Percentiles rank a stretch among this genome's conserved stretches.
Conservation (phyloP, 1,140 invertebrate species). For the Drosophila tani region DNA sequence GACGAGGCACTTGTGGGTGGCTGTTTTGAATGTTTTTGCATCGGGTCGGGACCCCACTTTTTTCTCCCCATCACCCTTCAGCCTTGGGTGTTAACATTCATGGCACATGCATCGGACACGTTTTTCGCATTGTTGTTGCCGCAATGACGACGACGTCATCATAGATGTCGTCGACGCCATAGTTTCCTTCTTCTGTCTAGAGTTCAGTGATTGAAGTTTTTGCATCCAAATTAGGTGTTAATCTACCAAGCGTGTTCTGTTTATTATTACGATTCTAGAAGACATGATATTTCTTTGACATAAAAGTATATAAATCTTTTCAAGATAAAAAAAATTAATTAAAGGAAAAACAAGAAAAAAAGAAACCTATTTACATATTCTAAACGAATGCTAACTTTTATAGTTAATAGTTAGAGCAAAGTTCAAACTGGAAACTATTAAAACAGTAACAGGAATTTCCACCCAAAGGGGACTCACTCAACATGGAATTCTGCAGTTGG, state of each 20-base stretch:
- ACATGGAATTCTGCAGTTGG: background rate
- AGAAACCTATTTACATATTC: no score
- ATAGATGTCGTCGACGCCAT: conserved; percentile 13
- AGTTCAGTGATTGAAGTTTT: conserved; percentile 41
- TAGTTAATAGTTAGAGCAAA: no score
- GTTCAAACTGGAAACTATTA: no score
- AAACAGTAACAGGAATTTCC: background rate
- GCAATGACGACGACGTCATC: conserved; percentile 21
- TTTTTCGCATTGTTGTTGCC: conserved; percentile 43
- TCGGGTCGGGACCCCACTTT: background rate
- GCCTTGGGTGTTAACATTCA: conserved; percentile 45
- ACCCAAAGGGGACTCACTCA: background rate
- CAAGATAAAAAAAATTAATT: no score
- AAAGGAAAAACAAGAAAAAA: no score
- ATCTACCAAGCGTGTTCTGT: background rate
- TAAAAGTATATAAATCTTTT: no score
- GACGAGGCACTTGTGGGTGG: background rate
- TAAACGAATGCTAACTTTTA: no score
- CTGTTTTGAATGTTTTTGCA: conserved; percentile 10
- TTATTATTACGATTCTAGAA: no score
- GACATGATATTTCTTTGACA: no score
- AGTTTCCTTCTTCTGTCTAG: conserved; percentile 9
- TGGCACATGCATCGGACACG: conserved; percentile 57
- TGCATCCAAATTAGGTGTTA: conserved; percentile 60
- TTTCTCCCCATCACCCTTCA: background rate